Conservation (phyloP, 2,888 invertebrate species). For the Corbicula japonica region DNA sequence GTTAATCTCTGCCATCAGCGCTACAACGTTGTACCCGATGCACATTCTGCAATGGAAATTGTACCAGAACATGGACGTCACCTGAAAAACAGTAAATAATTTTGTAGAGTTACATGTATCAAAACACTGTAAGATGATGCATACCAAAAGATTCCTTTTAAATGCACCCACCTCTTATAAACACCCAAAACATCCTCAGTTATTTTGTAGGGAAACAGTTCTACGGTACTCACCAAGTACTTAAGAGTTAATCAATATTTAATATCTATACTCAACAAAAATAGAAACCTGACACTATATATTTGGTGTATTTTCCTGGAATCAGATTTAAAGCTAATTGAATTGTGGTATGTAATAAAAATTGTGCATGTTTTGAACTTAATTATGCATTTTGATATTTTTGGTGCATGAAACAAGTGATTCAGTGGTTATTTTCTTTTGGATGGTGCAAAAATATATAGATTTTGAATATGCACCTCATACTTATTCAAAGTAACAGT, state of each 20-base stretch:
- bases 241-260: neutral
- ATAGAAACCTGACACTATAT: too few relatives aligned
- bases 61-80: slow-evolving; percentile 84
- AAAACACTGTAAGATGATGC: too few relatives aligned
- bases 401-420: too few relatives aligned
- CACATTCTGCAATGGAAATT: slow-evolving; percentile 80
- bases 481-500: neutral
- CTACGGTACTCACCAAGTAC: neutral
- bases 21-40: slow-evolving; percentile 84
- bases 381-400: too few relatives aligned
- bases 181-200: neutral
- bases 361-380: too few relatives aligned
- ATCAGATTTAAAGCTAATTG: too few relatives aligned
- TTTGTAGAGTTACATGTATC: neutral
- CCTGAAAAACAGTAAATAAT: slow-evolving; percentile 72
- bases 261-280: neutral
- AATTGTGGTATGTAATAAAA: too few relatives aligned
- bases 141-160: too few relatives aligned
- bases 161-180: too few relatives aligned
- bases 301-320: too few relatives aligned
- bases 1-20: slow-evolving; percentile 85
- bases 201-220: neutral
- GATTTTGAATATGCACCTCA: neutral
- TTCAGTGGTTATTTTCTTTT: too few relatives aligned
- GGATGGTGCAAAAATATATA: neutral